Conservation (phyloP, 2,113 vertebrate genomes). For the Chelonoidis abingdonii region DNA sequence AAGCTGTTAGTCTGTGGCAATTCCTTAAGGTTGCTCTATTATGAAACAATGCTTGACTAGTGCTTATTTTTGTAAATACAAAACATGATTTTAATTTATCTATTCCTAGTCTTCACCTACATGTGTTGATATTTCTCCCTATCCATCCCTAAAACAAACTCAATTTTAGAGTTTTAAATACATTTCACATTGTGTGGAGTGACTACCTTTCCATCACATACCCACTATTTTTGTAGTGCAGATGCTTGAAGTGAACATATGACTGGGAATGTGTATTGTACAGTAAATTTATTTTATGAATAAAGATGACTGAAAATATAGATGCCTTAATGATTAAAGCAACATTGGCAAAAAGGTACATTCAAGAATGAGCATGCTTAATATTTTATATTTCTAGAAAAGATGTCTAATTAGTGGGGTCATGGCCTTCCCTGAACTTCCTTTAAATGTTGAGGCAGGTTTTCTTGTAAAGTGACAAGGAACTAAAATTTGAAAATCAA, state of each 20-base stretch:
- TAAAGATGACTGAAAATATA: slow-evolving; percentile 74
- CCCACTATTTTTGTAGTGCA: slow-evolving; percentile 72
- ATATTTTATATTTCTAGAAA: background rate
- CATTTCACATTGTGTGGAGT: slow-evolving; percentile 63
- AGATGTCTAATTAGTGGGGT: accelerated
- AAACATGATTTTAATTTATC: slow-evolving; percentile 73
- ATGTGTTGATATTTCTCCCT: background rate
- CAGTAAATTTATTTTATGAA: slow-evolving; percentile 80
- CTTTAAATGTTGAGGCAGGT: background rate
- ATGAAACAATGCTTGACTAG: slow-evolving; percentile 74
- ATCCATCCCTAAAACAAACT: slow-evolving; percentile 15
- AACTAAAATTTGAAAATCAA: background rate
- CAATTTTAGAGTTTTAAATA: slow-evolving; percentile 58
- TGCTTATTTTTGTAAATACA: slow-evolving; percentile 79
- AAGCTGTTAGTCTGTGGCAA: slow-evolving; percentile 40
- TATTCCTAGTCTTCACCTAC: slow-evolving; percentile 43
- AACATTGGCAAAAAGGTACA: background rate
- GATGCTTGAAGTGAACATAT: slow-evolving; percentile 66
- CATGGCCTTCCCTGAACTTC: background rate
- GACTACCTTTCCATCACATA: slow-evolving; percentile 70
- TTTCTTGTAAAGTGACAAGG: background rate
- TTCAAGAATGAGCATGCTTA: background rate
- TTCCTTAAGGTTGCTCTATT: slow-evolving; percentile 72
- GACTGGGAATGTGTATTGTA: slow-evolving; percentile 69
- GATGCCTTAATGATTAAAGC: background rate